Percentiles rank a stretch among this genome's conserved stretches.
phyloP scores from a whole-genome alignment of 2,888 invertebrate genomes.

The Bugula neritina region DNA sequence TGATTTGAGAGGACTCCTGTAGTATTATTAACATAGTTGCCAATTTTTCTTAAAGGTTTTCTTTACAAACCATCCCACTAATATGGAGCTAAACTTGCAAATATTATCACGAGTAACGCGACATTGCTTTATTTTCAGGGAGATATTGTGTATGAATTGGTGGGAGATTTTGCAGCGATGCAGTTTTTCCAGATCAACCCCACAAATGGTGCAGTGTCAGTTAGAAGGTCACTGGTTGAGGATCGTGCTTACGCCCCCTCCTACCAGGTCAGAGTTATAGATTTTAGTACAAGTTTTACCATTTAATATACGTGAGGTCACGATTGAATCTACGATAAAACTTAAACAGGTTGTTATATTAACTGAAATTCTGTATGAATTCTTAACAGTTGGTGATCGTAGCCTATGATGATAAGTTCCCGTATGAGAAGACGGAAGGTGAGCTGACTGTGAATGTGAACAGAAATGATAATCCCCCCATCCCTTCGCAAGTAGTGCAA shows the following conservation, averaged over 20 bases:
- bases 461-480: neutral
- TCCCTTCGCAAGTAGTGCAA: neutral
- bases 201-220: constrained; percentile 32
- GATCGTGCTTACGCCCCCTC: neutral
- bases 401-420: constrained; percentile 7
- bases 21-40: no score
- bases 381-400: neutral
- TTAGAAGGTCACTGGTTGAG: constrained; percentile 33
- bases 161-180: constrained; percentile 31
- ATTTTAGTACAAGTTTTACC: no score
- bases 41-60: no score
- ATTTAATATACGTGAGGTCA: no score
- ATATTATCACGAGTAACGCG: no score
- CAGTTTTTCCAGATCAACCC: constrained; percentile 34
- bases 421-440: neutral
- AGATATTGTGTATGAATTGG: constrained; percentile 31
- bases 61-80: no score
- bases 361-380: no score
- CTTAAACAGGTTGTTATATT: no score
- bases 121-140: no score
- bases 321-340: no score
- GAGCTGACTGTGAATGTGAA: neutral
- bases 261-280: neutral
- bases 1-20: no score
- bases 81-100: no score